These are phyloP conservation scores for Coluber constrictor DNA, from an alignment of 2,797 vertebrate species.

Conservation along the genomic window DNA sequence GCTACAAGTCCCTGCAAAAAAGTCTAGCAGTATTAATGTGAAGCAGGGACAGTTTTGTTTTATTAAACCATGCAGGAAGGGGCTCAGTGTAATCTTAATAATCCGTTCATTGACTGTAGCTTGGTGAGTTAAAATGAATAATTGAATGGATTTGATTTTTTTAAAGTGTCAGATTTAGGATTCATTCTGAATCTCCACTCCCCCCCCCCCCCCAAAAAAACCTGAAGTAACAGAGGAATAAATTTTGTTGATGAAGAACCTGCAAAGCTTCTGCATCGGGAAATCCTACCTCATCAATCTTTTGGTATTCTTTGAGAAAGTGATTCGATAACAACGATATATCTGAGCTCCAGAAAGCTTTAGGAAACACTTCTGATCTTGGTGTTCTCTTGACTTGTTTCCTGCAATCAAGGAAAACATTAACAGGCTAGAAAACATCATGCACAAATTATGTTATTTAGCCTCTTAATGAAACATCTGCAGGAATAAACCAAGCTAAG, in stretches of 20 bases:
- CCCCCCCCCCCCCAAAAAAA: too few species aligned
- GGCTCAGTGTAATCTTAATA: background rate
- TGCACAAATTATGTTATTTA: background rate
- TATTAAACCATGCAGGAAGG: background rate
- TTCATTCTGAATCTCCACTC: background rate
- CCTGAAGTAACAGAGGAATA: background rate
- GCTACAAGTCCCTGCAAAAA: slow-evolving; percentile 2
- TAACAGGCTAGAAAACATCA: background rate
- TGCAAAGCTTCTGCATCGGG: background rate
- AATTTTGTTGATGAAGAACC: background rate
- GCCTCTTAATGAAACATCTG: background rate
- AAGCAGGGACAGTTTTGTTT: slow-evolving; percentile 21
- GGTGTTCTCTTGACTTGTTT: background rate
- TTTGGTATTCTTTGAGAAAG: background rate
- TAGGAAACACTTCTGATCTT: background rate
- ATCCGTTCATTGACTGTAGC: background rate
- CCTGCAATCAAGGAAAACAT: background rate
- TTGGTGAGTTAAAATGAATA: background rate
- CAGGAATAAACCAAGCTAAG: background rate
- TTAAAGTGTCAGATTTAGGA: background rate
- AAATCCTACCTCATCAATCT: background rate
- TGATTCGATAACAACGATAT: background rate
- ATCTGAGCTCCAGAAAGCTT: background rate
- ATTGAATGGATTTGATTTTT: background rate
- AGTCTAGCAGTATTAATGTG: background rate